Percentiles rank a stretch among this genome's conserved stretches.
Conservation (phyloP, 2,888 invertebrate species). For the Campaea margaritaria region DNA sequence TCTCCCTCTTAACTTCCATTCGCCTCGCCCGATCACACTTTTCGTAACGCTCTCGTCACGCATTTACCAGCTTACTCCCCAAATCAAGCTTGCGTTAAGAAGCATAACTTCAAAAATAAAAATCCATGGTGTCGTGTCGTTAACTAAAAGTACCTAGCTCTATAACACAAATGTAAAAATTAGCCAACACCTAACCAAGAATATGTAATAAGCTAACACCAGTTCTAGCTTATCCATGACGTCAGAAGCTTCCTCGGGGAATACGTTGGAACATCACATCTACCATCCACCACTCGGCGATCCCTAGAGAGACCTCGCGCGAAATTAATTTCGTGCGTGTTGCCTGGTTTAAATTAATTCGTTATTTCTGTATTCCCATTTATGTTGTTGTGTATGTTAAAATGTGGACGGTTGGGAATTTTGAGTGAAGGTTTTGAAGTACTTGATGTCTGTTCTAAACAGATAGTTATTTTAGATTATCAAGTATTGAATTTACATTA, state of each 20-base stretch:
- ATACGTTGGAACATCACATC: slow-evolving; percentile 5
- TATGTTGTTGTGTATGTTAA: slow-evolving; percentile 20
- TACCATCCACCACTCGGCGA: slow-evolving; percentile 6
- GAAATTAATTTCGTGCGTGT: slow-evolving; percentile 30
- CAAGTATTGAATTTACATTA: no score
- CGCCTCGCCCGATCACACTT: no score
- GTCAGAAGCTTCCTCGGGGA: slow-evolving; percentile 12
- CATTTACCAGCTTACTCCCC: no score
- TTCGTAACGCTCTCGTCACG: no score
- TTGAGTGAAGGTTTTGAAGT: neutral
- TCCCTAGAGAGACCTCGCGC: slow-evolving; percentile 20
- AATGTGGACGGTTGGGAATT: slow-evolving; percentile 12
- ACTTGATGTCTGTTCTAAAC: neutral
- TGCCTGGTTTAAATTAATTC: slow-evolving; percentile 22
- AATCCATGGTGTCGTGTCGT: no score
- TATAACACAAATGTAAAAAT: neutral
- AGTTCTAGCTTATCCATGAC: slow-evolving; percentile 19
- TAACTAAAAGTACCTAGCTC: no score
- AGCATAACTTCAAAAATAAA: no score
- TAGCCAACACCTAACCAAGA: neutral
- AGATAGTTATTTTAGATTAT: no score
- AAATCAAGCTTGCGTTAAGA: no score
- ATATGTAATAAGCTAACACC: slow-evolving; percentile 8
- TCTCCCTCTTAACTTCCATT: no score
- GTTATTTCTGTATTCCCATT: slow-evolving; percentile 19